phyloP scores from a whole-genome alignment of 2,797 vertebrate genomes.

The Kryptopterus vitreolus region DNA sequence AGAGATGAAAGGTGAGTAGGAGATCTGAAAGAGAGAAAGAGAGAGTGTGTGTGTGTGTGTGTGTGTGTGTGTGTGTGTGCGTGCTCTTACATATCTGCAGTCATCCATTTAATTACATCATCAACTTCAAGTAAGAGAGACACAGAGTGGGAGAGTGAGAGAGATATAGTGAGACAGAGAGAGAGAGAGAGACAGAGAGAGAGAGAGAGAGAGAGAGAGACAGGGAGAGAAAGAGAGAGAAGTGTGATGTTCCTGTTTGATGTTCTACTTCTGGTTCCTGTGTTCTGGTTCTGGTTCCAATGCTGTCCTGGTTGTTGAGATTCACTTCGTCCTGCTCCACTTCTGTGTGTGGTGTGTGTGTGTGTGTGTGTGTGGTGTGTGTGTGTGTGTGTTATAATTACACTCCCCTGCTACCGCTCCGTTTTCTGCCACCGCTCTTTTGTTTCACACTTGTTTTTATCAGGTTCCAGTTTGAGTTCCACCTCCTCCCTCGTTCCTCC shows the following conservation, averaged over 20 bases:
- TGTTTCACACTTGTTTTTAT: background rate
- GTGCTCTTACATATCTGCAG: background rate
- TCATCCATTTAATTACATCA: slow-evolving; percentile 6
- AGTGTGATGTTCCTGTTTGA: background rate
- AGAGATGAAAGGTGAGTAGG: no score
- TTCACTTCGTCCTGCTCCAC: background rate
- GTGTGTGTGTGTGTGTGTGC: background rate
- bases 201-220: no score
- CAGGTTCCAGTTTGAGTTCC: background rate
- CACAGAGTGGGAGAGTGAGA: no score
- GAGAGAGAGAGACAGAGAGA: no score
- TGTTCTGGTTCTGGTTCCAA: background rate
- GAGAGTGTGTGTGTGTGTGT: background rate
- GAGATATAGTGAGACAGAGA: no score
- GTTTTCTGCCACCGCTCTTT: no score
- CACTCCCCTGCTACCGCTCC: background rate
- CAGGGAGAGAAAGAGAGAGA: background rate
- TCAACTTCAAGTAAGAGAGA: background rate
- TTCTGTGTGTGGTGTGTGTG: slow-evolving; percentile 11
- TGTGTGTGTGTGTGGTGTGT: slow-evolving; percentile 2
- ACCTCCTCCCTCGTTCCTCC: background rate
- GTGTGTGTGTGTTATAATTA: slow-evolving; percentile 7
- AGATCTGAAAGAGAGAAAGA: no score
- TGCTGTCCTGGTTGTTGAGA: background rate
- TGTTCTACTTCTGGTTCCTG: background rate